Base-by-base conservation (phyloP, 2,888 invertebrate species). In the Platycnemis pennipes region DNA sequence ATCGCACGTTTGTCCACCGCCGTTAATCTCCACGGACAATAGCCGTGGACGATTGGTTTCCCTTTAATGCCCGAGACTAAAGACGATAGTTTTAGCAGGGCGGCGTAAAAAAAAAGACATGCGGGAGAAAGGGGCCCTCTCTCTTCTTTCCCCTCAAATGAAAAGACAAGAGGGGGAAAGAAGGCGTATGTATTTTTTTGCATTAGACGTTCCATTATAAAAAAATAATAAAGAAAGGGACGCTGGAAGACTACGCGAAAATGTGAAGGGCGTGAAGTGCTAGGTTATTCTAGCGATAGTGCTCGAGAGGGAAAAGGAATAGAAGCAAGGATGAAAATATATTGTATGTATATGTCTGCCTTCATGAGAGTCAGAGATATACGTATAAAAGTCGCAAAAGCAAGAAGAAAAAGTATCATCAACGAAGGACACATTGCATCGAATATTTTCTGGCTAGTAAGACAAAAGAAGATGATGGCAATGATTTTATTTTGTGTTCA, bases 131-230 rank as follows among this genome's bases (percentile, higher is more conserved):
- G 77, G 77, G 37, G 77, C 37, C 16, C 77, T 37, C 37, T n/a
- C n/a, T n/a, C n/a, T n/a, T n/a, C n/a, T n/a, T n/a, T n/a, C n/a
- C 31, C 77, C 77, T 77, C 77, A 26, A 77, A 37, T 77, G 77
- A 77, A 77, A 77, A 26, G 69, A 77, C 8, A 77, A 77, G 77
- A 37, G 77, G 31, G 69, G 37, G 77, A 63, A 8, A 77, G 77
- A 11, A 8, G 77, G 77, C 37, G 22, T 31, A 8, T 31, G 37
- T 13, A 37, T 77, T 77, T 69, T 69, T 77, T 77, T 77, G 37
- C 77, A 77, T 77, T 77, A 77, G 31, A 77, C 77, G 37, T 77
- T 37, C 77, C 77, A 77, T 77, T 77, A 37, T 77, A 77, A 77
- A 77, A 31, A 77, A 77, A 37, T 77, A 37, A 37, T 63, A 63